A percentile compares a stretch with the other conserved stretches of the same genome.
Conservation (phyloP, 2,113 vertebrate genomes). For the Tragelaphus scriptus region DNA sequence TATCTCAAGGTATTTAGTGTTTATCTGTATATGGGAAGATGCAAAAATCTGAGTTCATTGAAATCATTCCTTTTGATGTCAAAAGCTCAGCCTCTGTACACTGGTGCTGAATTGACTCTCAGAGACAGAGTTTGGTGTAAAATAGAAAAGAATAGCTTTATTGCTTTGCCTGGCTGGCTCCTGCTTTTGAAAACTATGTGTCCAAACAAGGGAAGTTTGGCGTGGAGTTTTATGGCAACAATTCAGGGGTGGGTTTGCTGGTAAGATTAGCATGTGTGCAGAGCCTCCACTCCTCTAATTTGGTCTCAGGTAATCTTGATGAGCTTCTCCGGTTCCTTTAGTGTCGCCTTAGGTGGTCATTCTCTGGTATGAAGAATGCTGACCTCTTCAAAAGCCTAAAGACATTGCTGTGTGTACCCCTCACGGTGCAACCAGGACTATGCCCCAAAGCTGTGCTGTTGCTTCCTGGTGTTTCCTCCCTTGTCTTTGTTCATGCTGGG, state of each 20-base stretch:
- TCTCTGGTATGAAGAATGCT: background rate
- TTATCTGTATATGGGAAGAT: background rate
- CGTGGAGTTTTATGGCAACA: background rate
- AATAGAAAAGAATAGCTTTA: background rate
- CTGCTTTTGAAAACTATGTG: background rate
- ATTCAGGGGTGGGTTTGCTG: background rate
- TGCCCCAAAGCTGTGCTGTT: rapidly evolving
- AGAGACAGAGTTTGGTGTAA: background rate
- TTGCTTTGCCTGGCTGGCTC: background rate
- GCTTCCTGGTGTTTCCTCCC: rapidly evolving
- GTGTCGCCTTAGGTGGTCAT: background rate
- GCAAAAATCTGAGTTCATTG: background rate
- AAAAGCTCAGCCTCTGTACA: background rate
- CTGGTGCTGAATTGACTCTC: background rate
- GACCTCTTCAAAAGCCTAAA: background rate
- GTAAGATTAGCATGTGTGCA: background rate
- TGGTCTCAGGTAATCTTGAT: background rate
- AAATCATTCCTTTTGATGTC: background rate
- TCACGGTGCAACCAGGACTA: background rate
- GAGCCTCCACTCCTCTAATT: background rate
- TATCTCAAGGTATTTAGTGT: background rate
- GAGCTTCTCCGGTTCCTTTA: background rate
- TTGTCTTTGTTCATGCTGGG: background rate
- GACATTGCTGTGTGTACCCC: background rate
- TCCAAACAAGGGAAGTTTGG: background rate